Conservation (phyloP, 2,113 vertebrate species). For the Anolis carolinensis region DNA sequence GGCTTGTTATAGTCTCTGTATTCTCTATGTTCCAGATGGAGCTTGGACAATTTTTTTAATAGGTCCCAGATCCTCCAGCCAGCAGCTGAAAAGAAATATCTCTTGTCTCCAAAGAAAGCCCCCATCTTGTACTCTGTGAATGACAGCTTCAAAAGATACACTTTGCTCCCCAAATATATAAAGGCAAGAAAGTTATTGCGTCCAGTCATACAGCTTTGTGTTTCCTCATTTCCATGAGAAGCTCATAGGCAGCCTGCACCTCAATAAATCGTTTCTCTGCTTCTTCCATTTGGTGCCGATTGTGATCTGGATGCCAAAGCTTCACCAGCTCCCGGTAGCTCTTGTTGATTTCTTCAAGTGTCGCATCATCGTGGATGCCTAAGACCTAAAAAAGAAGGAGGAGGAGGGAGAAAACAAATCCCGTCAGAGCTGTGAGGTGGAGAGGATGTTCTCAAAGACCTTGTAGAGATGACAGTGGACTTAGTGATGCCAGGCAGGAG, state of each 20-base stretch:
- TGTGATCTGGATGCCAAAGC: slow-evolving; percentile 90
- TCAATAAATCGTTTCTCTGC: slow-evolving; percentile 85
- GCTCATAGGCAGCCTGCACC: slow-evolving; percentile 86
- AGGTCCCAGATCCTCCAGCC: too few species aligned
- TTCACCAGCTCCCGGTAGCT: slow-evolving; percentile 85
- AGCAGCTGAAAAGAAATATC: too few species aligned
- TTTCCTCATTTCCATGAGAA: slow-evolving; percentile 66
- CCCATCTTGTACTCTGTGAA: not conserved
- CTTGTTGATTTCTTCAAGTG: slow-evolving; percentile 81
- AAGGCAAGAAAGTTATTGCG: not conserved
- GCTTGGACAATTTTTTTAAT: too few species aligned
- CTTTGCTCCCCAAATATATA: not conserved
- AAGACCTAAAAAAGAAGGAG: slow-evolving; percentile 75
- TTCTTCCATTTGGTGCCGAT: slow-evolving; percentile 74
- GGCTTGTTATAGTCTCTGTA: not conserved
- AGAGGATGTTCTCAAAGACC: not conserved
- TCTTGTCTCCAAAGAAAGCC: too few species aligned
- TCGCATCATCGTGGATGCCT: slow-evolving; percentile 74
- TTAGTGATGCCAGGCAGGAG: too few species aligned
- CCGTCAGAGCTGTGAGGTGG: fast-evolving
- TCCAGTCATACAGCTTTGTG: not conserved
- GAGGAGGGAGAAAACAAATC: not conserved
- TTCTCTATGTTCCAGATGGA: not conserved
- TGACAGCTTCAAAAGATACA: not conserved
- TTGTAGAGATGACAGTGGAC: not conserved